A percentile compares a stretch with the other conserved stretches of the same genome.
Conservation (phyloP, 2,113 vertebrate species). For the Silurus asotus region DNA sequence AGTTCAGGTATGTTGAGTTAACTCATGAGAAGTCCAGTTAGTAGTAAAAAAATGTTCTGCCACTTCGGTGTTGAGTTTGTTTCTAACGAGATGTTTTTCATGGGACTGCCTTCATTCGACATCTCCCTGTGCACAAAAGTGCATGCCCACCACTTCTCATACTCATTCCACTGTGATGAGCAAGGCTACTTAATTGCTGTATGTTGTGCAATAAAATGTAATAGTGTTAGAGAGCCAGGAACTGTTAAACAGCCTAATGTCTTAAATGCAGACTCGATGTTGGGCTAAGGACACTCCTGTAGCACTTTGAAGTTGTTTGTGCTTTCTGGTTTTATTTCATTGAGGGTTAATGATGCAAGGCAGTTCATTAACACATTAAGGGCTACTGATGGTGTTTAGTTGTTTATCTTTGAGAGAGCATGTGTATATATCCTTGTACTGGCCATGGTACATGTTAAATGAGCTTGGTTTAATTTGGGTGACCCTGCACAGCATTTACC, state of each 20-base stretch:
- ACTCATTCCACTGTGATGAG: background rate
- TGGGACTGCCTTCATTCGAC: background rate
- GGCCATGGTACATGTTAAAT: background rate
- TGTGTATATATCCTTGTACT: background rate
- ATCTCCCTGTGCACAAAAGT: background rate
- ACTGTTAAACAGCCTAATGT: background rate
- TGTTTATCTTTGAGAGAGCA: background rate
- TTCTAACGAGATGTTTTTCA: background rate
- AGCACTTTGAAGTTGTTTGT: background rate
- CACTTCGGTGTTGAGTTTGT: background rate
- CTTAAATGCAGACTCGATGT: background rate
- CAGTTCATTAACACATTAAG: slow-evolving; percentile 1
- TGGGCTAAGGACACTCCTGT: too few relatives aligned
- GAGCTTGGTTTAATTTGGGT: background rate
- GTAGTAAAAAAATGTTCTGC: background rate
- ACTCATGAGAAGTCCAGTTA: background rate
- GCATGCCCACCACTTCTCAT: background rate
- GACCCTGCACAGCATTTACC: background rate
- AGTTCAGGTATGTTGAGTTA: background rate
- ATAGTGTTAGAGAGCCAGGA: background rate
- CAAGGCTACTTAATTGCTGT: background rate
- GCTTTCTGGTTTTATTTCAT: background rate
- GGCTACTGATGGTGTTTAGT: background rate
- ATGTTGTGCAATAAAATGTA: slow-evolving; percentile 12
- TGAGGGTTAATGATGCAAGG: background rate